Base-by-base conservation (phyloP, 2,797 vertebrate genomes). In the Mastacembelus armatus region DNA sequence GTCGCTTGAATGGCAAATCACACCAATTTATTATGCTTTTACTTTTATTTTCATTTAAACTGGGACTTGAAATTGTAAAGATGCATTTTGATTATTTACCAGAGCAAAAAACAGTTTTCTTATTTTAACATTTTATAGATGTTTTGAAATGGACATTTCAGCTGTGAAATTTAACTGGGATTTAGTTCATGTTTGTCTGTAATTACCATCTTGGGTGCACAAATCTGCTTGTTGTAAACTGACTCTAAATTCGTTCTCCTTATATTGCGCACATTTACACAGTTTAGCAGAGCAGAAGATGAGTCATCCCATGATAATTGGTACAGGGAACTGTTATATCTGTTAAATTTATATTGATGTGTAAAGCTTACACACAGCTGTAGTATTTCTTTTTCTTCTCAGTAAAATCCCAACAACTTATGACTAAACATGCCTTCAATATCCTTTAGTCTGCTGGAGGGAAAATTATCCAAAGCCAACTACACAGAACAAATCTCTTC, bases 121-220 rank as follows among this genome's bases (percentile, higher is more conserved):
- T 77, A 59, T 77, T n/a, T 69, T 78, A 80, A 81, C 62, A 65
- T 85, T 89, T 78, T 84, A 56, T 77, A 75, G 87, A 85, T 80
- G 60, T 80, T 80, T 82, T 57, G 9, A 66, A 83, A 79, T 27
- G 35, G 67, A 79, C 48, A 22, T 63, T 70, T 74, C 56, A 81
- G 80, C 76, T 83, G 81, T 85, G 74, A 89, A 81, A 78, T 62
- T 58, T 55, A 29, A 70, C n/a, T n/a, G n/a, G 42, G 30, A 52
- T 60, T 66, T 36, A 21, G 44, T 42, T 66, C 12, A 58, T 51
- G 58, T 68, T 49, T 67, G 66, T 57, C 43, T 50, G 33, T 63
- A 66, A 54, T 66, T 21, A 42, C 40, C 50, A 45, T 74, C 15
- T 60, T 45, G 30, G 14, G 9, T 71, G 58, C 69, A 68, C 51